phyloP scores from a whole-genome alignment of 53 echinoderm and acorn worm species.

The Stichopus horrens region DNA sequence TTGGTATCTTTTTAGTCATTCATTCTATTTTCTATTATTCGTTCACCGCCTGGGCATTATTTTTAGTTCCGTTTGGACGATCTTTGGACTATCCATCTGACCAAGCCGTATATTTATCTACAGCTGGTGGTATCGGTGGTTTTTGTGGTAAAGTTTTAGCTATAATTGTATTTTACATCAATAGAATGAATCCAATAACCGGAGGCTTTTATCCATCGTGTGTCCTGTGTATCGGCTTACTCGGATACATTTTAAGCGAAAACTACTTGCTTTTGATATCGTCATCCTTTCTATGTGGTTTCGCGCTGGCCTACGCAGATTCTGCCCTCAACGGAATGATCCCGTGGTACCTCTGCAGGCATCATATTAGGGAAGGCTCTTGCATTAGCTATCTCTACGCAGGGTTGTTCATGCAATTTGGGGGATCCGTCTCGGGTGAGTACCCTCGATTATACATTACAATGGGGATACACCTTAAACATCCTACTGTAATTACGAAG shows the following conservation, averaged over 20 bases:
- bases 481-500: no score
- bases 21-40: slow-evolving; percentile 35
- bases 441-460: not conserved
- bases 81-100: not conserved
- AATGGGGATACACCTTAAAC: not conserved
- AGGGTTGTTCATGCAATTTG: slow-evolving; percentile 28
- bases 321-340: slow-evolving; percentile 32
- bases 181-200: slow-evolving; percentile 7
- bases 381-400: slow-evolving; percentile 19
- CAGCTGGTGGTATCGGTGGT: slow-evolving; percentile 30
- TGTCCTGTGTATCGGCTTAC: not conserved
- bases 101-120: slow-evolving; percentile 15
- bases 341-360: not conserved
- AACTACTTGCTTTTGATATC: not conserved
- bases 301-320: not conserved
- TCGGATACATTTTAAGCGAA: not conserved
- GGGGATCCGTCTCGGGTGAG: slow-evolving; percentile 22
- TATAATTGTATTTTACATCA: slow-evolving; percentile 5
- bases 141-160: slow-evolving; percentile 17
- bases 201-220: slow-evolving; percentile 10
- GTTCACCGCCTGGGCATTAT: slow-evolving; percentile 38
- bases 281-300: slow-evolving; percentile 24
- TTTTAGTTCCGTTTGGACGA: slow-evolving; percentile 13
- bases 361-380: slow-evolving; percentile 13
- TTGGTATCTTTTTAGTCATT: slow-evolving; percentile 15